Evolutionary conservation across 2,888 invertebrate genomes (phyloP).

Genomic region (Amphipoea lucens): DNA sequence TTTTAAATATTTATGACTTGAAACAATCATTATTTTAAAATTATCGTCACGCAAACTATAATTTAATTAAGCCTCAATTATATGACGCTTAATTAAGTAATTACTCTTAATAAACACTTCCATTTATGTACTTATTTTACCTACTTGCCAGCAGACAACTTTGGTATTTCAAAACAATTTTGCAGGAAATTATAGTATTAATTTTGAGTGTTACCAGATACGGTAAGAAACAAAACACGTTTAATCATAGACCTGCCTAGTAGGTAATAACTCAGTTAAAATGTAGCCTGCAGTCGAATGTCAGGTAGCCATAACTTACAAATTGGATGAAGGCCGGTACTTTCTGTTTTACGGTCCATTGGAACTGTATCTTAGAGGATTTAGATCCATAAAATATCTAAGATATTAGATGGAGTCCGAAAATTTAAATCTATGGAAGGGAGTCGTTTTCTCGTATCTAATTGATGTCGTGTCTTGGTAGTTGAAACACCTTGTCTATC

Average conservation of each 20-base stretch:
- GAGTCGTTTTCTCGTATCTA: not conserved
- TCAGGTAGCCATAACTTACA: slow-evolving; percentile 44
- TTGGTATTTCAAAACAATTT: slow-evolving; percentile 18
- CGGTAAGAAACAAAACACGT: slow-evolving; percentile 37
- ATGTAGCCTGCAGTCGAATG: slow-evolving; percentile 35
- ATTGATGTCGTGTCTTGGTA: not conserved
- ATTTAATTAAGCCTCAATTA: not conserved
- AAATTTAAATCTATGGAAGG: not conserved
- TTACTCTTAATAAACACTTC: not conserved
- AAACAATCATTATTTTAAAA: not conserved
- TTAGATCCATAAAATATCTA: slow-evolving; percentile 8
- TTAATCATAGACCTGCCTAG: slow-evolving; percentile 35
- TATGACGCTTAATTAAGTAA: not conserved
- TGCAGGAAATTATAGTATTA: slow-evolving; percentile 10
- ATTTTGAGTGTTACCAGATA: slow-evolving; percentile 32
- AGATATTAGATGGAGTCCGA: not conserved
- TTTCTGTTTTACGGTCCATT: slow-evolving; percentile 53
- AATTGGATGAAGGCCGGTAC: slow-evolving; percentile 52
- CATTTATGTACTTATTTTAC: slow-evolving; percentile 4
- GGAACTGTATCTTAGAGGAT: slow-evolving; percentile 21
- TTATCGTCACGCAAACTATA: slow-evolving; percentile 4
- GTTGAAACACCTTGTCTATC: not conserved
- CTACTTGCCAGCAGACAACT: not conserved
- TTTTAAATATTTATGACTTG: not conserved
- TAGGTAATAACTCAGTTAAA: slow-evolving; percentile 32